Evolutionary conservation across 2,888 invertebrate species (phyloP), one percentile per base, ranked within the genome.

Genomic region (Muschampia plurimacula): DNA sequence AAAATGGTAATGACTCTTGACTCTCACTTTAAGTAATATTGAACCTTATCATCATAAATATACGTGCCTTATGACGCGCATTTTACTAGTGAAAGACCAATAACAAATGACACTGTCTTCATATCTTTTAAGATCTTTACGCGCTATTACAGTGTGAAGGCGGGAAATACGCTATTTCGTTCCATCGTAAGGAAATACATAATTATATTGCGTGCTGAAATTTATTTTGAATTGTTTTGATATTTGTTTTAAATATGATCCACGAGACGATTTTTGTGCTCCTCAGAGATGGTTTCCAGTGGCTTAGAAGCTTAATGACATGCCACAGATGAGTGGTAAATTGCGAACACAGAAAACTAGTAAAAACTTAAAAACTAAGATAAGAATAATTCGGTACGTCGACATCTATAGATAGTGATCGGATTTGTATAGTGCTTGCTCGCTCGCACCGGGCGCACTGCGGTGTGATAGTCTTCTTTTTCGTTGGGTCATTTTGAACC

Each of bases 71-170:
- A 7, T 10, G 10, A 55, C 9, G 12, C 5, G 70, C 46, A 64
- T 41, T 59, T 7, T 15, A 49, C 39, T 46, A 36, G 28, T 71
- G 59, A 22, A 59, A 46, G 9, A 28, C 57, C 15, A 59, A 75
- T 89, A 90, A 92, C 89, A 90, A 92, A 93, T 89, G 92, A 92
- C 91, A 92, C 74, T 36, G 60, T 77, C 57, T 73, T 49, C n/a
- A 32, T 71, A 91, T 22, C 91, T 91, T 66, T 60, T 87, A 73
- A 73, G 77, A 92, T 92, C 92, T 89, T 86, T 85, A 86, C 81
- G 84, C 82, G 81, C 85, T 81, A 84, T 86, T 84, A 71, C 65
- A 55, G 55, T 13, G 55, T 10, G 46, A 44, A 49, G 65, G 36
- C 68, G 70, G 65, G 59, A 66, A 66, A 60, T 39, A 49, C 57